Evolutionary conservation across 2,797 vertebrate species (phyloP).

Genomic region (Labeo calbasu): DNA sequence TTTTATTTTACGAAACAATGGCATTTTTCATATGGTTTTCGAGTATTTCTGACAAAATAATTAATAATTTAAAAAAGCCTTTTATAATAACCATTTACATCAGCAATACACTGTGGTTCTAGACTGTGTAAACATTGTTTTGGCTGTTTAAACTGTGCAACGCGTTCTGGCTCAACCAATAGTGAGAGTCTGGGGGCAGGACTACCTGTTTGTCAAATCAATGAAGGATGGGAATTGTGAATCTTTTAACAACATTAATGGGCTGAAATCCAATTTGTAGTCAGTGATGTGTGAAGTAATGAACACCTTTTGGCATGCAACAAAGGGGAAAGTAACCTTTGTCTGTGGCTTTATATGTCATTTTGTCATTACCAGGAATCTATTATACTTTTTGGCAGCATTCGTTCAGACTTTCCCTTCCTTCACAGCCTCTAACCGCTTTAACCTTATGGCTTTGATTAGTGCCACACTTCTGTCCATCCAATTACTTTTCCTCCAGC

Average conservation of each 20-base stretch:
- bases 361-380: constrained; percentile 30
- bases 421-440: constrained; percentile 16
- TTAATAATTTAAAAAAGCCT: too few species aligned
- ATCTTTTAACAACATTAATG: not conserved
- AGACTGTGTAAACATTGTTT: too few species aligned
- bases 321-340: constrained; percentile 1
- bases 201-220: not conserved
- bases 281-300: not conserved
- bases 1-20: not conserved
- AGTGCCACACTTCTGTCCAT: constrained; percentile 34
- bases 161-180: not conserved
- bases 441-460: constrained; percentile 49
- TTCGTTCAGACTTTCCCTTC: constrained; percentile 4
- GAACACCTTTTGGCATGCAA: not conserved
- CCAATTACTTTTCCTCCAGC: constrained; percentile 39
- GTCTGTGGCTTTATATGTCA: not conserved
- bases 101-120: not conserved
- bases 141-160: not conserved
- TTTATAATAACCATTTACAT: not conserved
- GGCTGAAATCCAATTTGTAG: not conserved
- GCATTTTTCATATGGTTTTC: not conserved
- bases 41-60: not conserved
- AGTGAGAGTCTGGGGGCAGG: not conserved
- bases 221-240: not conserved
- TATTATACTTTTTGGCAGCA: constrained; percentile 24